A percentile compares a stretch with the other conserved stretches of the same genome.
These are phyloP conservation scores for Drosophila nebulosa DNA, from an alignment of 1,140 invertebrate genomes.

Conservation along the genomic window DNA sequence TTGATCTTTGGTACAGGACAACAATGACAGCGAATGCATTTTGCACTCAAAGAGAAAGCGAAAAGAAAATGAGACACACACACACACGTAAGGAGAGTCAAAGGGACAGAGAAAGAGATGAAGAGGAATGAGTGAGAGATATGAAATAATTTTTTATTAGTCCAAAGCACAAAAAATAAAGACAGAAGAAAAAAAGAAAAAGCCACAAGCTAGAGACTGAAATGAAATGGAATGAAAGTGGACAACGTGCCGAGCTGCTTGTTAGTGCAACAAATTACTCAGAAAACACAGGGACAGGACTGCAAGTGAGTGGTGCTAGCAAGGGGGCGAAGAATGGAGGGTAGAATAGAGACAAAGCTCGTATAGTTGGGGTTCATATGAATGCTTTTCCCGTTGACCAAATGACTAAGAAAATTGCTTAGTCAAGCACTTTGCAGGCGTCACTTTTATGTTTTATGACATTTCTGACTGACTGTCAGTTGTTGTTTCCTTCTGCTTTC, in stretches of 20 bases:
- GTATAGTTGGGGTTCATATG: constrained; percentile 12
- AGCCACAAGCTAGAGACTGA: constrained; percentile 22
- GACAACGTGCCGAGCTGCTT: constrained; percentile 43
- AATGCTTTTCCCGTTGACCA: constrained; percentile 38
- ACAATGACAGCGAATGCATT: constrained; percentile 73
- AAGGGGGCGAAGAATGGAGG: neutral
- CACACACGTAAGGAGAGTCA: neutral
- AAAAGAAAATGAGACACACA: neutral
- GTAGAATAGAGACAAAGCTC: neutral
- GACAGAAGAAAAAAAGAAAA: neutral
- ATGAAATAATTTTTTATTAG: constrained; percentile 75
- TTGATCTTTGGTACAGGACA: constrained; percentile 52
- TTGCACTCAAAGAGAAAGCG: constrained; percentile 14
- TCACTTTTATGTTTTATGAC: constrained; percentile 69
- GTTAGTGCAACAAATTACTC: constrained; percentile 71
- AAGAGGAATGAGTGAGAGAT: constrained; percentile 18
- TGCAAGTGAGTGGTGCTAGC: neutral
- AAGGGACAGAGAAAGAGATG: neutral
- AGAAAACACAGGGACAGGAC: constrained; percentile 35
- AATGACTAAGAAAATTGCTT: constrained; percentile 69
- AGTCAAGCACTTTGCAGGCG: constrained; percentile 66
- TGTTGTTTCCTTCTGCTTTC: neutral
- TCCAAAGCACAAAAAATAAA: constrained; percentile 14
- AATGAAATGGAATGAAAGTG: constrained; percentile 53
- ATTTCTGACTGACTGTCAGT: constrained; percentile 27